Evolutionary conservation across 2,888 invertebrate genomes (phyloP).

Genomic region (Trissoscelio sp.): DNA sequence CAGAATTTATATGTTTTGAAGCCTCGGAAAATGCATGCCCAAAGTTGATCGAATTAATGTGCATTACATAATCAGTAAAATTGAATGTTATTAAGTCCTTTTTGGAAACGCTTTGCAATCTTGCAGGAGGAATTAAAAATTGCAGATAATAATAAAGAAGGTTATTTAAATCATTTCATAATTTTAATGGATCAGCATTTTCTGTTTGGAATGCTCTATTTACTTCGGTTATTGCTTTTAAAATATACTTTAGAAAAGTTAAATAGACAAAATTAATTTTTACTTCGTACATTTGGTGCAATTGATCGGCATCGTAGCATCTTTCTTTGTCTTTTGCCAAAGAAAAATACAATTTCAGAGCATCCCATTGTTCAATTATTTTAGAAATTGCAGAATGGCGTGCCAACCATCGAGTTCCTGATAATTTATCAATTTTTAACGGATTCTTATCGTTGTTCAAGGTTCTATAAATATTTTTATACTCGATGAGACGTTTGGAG

Average conservation of each 20-base stretch:
- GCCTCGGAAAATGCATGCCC: slow-evolving; percentile 1
- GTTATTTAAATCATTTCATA: slow-evolving; percentile 62
- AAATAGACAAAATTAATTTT: slow-evolving; percentile 58
- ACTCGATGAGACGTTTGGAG: slow-evolving; percentile 11
- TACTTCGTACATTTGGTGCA: slow-evolving; percentile 55
- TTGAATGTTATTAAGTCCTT: neutral
- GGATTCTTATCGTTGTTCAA: neutral
- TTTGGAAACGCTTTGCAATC: slow-evolving; percentile 3
- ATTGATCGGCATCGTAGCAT: slow-evolving; percentile 64
- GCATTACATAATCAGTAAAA: neutral
- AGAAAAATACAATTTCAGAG: slow-evolving; percentile 72
- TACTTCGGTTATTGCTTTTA: slow-evolving; percentile 59
- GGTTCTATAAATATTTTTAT: neutral
- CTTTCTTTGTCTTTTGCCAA: slow-evolving; percentile 67
- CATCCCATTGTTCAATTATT: slow-evolving; percentile 74
- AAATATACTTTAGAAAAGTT: slow-evolving; percentile 53
- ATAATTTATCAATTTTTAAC: slow-evolving; percentile 30
- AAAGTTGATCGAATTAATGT: slow-evolving; percentile 4
- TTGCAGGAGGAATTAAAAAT: slow-evolving; percentile 1
- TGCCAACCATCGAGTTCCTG: slow-evolving; percentile 31
- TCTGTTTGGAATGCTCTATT: slow-evolving; percentile 67
- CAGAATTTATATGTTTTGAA: neutral
- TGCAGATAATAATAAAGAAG: slow-evolving; percentile 18
- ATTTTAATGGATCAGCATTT: slow-evolving; percentile 62
- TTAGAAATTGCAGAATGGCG: slow-evolving; percentile 21